Conservation (phyloP, 2,888 invertebrate genomes). For the Brachynemurus nebulosus region DNA sequence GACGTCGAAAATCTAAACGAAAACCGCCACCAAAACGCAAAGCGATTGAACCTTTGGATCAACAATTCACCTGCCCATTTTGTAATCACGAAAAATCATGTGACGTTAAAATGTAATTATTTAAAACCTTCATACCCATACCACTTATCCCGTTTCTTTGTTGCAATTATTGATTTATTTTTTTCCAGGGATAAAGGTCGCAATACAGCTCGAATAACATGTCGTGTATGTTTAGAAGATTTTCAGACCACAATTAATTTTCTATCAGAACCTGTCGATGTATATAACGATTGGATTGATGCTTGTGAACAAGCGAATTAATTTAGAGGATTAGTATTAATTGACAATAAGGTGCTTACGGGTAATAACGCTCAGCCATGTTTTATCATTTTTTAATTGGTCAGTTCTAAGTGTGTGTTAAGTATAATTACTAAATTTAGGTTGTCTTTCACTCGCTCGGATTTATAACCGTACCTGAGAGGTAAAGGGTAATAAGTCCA, state of each 20-base stretch:
- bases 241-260: conserved; percentile 94
- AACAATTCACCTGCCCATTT: conserved; percentile 96
- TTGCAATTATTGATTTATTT: background rate
- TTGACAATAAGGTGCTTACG: no score
- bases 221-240: conserved; percentile 90
- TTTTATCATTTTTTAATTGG: no score
- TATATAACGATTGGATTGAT: conserved; percentile 99
- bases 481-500: no score
- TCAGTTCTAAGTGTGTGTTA: no score
- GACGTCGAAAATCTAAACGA: conserved; percentile 89
- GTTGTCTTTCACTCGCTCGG: no score
- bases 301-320: conserved; percentile 93
- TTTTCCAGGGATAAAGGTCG: conserved; percentile 80
- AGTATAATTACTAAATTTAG: no score
- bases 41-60: conserved; percentile 83
- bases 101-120: conserved; percentile 92
- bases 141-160: background rate
- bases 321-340: no score
- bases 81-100: conserved; percentile 99
- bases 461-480: no score
- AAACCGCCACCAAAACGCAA: conserved; percentile 94
- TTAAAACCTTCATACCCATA: background rate
- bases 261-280: conserved; percentile 93
- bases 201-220: conserved; percentile 88
- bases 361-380: no score